Conservation (phyloP, 2,797 vertebrate species). For the Xyrichtys novacula region DNA sequence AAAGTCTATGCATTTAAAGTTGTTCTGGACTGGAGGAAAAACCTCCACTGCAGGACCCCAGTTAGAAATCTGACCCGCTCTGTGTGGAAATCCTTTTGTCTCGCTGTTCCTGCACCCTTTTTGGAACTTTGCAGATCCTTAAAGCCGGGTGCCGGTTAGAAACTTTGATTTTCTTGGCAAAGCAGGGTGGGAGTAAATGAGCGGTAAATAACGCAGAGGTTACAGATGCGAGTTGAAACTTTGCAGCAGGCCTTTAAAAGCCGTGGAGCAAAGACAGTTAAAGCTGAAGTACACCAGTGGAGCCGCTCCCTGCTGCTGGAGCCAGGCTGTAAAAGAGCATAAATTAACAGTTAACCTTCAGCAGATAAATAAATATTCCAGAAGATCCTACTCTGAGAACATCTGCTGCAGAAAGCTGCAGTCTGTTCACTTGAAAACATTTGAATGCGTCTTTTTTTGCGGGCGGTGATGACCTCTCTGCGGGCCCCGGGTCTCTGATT, state of each 20-base stretch:
- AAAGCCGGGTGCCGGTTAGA: neutral
- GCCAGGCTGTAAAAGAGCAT: constrained; percentile 31
- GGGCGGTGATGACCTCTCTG: constrained; percentile 22
- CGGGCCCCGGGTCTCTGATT: constrained; percentile 45
- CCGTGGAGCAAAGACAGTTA: neutral
- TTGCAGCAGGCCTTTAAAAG: neutral
- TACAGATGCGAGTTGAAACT: neutral
- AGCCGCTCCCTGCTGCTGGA: neutral
- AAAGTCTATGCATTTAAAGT: neutral
- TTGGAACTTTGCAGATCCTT: neutral
- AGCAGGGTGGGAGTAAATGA: constrained; percentile 6
- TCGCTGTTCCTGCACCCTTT: neutral
- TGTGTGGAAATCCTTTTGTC: neutral
- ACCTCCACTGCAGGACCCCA: neutral
- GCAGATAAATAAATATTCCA: constrained; percentile 43
- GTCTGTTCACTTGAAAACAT: constrained; percentile 51
- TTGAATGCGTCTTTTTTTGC: constrained; percentile 39
- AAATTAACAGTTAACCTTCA: constrained; percentile 37
- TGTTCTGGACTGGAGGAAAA: constrained; percentile 1
- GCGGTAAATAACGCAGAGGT: neutral
- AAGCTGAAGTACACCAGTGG: constrained; percentile 5
- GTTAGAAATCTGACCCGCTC: neutral
- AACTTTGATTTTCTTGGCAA: neutral
- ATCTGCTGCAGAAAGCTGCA: constrained; percentile 45
- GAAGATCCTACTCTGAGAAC: constrained; percentile 19